These are phyloP conservation scores for Rhamnusium bicolor DNA, from an alignment of 2,888 invertebrate species.

Conservation along the genomic window DNA sequence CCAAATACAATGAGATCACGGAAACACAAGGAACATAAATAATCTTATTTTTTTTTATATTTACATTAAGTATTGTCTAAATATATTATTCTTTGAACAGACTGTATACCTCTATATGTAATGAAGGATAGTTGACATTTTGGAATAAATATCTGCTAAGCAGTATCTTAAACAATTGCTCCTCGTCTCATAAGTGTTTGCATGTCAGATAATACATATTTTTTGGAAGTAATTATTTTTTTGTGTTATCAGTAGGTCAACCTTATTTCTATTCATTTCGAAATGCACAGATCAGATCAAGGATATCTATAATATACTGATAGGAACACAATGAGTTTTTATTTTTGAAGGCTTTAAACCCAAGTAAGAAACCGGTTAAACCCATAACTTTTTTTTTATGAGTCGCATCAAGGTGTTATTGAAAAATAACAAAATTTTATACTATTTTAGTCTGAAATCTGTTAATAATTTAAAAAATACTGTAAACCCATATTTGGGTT, in stretches of 20 bases:
- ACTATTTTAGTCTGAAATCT: too few species aligned
- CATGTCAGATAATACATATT: not conserved
- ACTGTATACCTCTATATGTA: conserved; percentile 1
- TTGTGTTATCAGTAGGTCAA: too few species aligned
- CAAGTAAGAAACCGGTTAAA: too few species aligned
- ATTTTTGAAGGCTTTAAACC: too few species aligned
- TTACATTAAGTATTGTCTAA: conserved; percentile 27
- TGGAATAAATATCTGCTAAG: not conserved
- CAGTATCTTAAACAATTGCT: too few species aligned
- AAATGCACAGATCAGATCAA: not conserved
- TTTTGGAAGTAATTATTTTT: not conserved
- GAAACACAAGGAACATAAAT: conserved; percentile 14
- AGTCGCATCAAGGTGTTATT: too few species aligned
- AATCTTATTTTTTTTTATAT: not conserved
- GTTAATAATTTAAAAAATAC: too few species aligned
- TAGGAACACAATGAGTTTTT: too few species aligned
- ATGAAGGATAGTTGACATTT: not conserved
- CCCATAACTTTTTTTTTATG: too few species aligned
- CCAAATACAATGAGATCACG: conserved; percentile 15
- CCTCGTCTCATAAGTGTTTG: not conserved
- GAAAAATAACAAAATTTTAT: too few species aligned
- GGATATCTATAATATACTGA: not conserved
- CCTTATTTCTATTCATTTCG: not conserved
- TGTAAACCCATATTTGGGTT: too few species aligned
- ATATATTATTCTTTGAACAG: conserved; percentile 14